These are phyloP conservation scores for Borostomias antarcticus DNA, from an alignment of 2,797 vertebrate species.

Conservation along the genomic window DNA sequence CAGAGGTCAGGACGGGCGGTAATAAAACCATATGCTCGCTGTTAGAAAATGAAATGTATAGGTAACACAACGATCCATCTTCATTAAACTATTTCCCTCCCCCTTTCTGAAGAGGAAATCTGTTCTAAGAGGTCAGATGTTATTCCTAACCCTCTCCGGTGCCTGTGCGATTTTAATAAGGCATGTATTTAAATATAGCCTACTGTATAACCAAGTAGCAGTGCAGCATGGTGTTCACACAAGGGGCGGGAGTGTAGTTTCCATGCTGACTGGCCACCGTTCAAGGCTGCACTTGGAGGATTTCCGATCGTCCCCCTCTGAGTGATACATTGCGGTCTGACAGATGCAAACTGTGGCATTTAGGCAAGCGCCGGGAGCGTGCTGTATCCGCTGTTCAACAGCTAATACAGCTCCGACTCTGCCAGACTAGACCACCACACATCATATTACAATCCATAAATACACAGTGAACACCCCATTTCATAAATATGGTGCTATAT, in stretches of 20 bases:
- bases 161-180: slow-evolving; percentile 47
- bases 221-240: slow-evolving; percentile 57
- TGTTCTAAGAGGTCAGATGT: slow-evolving; percentile 77
- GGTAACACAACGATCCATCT: slow-evolving; percentile 81
- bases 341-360: slow-evolving; percentile 82
- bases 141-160: slow-evolving; percentile 70
- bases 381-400: slow-evolving; percentile 70
- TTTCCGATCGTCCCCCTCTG: slow-evolving; percentile 77
- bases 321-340: slow-evolving; percentile 81
- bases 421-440: slow-evolving; percentile 66
- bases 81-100: slow-evolving; percentile 74
- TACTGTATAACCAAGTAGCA: slow-evolving; percentile 51
- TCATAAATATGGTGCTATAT: slow-evolving; percentile 6
- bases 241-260: slow-evolving; percentile 67
- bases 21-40: slow-evolving; percentile 84
- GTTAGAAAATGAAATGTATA: slow-evolving; percentile 84
- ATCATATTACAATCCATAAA: slow-evolving; percentile 53
- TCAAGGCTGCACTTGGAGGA: slow-evolving; percentile 79
- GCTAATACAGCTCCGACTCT: slow-evolving; percentile 63
- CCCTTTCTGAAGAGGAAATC: slow-evolving; percentile 74
- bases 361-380: slow-evolving; percentile 76
- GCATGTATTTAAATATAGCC: slow-evolving; percentile 73
- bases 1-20: slow-evolving; percentile 79
- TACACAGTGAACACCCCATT: slow-evolving; percentile 19
- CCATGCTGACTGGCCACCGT: slow-evolving; percentile 77